Percentiles rank a stretch among this genome's conserved stretches.
Evolutionary conservation across 2,888 invertebrate genomes (phyloP).

Genomic region (Ennomos quercinarius): DNA sequence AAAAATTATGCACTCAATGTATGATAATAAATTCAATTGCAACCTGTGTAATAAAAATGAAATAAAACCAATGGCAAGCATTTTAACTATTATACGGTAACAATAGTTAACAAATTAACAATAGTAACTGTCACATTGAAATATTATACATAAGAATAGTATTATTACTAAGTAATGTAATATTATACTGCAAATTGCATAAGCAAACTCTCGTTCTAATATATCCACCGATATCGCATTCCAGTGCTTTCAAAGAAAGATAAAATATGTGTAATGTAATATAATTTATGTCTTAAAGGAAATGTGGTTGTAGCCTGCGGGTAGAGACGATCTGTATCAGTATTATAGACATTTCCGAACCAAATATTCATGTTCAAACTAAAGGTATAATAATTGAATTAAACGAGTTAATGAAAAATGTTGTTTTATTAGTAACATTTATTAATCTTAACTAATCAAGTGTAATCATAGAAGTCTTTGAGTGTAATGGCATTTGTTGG

Average conservation of each 20-base stretch:
- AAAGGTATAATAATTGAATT: conserved; percentile 54
- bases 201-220: neutral
- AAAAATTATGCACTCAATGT: too few species aligned
- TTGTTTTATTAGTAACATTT: conserved; percentile 43
- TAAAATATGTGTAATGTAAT: conserved; percentile 28
- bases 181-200: conserved; percentile 12
- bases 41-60: too few species aligned
- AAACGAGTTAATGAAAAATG: conserved; percentile 58
- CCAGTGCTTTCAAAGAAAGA: conserved; percentile 33
- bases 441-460: neutral
- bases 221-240: conserved; percentile 33
- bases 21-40: too few species aligned
- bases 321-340: conserved; percentile 62
- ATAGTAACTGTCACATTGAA: neutral
- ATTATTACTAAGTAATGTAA: neutral
- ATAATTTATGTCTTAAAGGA: conserved; percentile 19
- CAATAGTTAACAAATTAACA: too few species aligned
- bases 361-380: conserved; percentile 64
- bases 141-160: too few species aligned
- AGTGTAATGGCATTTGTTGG: too few species aligned
- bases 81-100: too few species aligned
- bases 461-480: too few species aligned
- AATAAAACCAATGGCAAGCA: too few species aligned
- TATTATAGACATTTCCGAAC: conserved; percentile 72
- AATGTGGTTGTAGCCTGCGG: conserved; percentile 46